A percentile compares a stretch with the other conserved stretches of the same genome.
phyloP scores from a whole-genome alignment of 2,797 vertebrate genomes.

The Crax fasciolata region DNA sequence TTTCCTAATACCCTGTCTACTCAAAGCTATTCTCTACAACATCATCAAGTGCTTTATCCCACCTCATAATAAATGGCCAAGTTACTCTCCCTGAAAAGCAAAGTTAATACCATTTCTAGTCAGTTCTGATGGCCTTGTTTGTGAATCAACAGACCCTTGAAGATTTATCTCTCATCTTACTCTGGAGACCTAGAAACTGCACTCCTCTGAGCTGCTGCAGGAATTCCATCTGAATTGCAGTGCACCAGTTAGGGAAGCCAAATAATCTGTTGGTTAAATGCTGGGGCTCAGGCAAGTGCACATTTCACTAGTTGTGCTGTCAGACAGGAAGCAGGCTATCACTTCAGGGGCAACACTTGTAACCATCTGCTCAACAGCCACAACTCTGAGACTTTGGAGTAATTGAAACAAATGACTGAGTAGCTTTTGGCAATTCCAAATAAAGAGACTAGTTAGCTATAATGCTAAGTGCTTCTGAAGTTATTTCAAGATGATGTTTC shows the following conservation, averaged over 20 bases:
- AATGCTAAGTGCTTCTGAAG: neutral
- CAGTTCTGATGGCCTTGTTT: neutral
- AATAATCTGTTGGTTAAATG: neutral
- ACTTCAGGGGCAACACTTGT: neutral
- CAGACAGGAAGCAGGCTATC: neutral
- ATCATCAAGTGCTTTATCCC: neutral
- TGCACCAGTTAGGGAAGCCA: neutral
- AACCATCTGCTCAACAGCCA: slow-evolving; percentile 15
- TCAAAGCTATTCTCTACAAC: neutral
- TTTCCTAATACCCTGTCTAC: neutral
- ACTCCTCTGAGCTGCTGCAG: neutral
- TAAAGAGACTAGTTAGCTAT: neutral
- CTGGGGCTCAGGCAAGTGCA: neutral
- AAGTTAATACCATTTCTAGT: neutral
- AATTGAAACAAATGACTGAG: neutral
- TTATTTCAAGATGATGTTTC: neutral
- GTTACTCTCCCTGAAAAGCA: neutral
- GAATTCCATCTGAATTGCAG: neutral
- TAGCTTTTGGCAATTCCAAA: neutral
- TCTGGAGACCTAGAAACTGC: neutral
- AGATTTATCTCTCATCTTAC: neutral
- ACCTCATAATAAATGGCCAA: neutral
- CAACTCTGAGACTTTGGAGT: neutral
- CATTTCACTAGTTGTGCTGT: neutral
- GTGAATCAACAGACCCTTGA: neutral